phyloP scores from a whole-genome alignment of 23 tunicate genomes.

The Halocynthia roretzi region DNA sequence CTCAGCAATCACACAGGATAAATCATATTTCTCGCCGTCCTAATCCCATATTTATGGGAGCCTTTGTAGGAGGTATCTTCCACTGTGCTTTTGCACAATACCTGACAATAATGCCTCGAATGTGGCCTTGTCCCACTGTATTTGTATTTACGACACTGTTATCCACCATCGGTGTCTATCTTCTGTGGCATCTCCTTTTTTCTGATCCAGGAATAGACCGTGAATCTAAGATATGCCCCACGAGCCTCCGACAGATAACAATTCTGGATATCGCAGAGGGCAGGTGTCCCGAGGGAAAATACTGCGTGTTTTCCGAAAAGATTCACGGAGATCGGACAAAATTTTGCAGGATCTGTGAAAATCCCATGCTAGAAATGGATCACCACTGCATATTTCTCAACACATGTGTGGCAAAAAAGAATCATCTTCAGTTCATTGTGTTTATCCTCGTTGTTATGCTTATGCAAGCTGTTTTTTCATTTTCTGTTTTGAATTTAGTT shows the following conservation, averaged over 20 bases:
- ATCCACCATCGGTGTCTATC: slow-evolving; percentile 17
- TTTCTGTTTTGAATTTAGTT: neutral
- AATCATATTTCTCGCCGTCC: slow-evolving; percentile 69
- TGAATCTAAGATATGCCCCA: neutral
- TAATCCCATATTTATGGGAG: slow-evolving; percentile 75
- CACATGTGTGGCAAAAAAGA: slow-evolving; percentile 62
- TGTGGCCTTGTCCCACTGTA: slow-evolving; percentile 56
- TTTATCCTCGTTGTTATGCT: slow-evolving; percentile 46
- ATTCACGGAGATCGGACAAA: slow-evolving; percentile 26
- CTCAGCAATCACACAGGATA: slow-evolving; percentile 56
- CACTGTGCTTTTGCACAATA: slow-evolving; percentile 57
- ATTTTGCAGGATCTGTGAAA: slow-evolving; percentile 68
- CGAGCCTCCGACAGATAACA: slow-evolving; percentile 26
- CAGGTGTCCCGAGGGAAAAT: slow-evolving; percentile 43
- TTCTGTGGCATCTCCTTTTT: slow-evolving; percentile 24
- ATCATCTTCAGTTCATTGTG: slow-evolving; percentile 54
- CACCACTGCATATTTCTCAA: slow-evolving; percentile 82
- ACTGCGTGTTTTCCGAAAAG: slow-evolving; percentile 74
- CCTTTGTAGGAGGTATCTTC: slow-evolving; percentile 52
- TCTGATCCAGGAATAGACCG: slow-evolving; percentile 62
- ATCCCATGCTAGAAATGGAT: slow-evolving; percentile 42
- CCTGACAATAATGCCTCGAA: neutral
- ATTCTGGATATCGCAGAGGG: slow-evolving; percentile 73
- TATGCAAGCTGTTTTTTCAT: slow-evolving; percentile 31
- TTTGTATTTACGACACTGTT: neutral